Base-by-base conservation (phyloP, 2,888 invertebrate species). In the Melanostoma mellinum region DNA sequence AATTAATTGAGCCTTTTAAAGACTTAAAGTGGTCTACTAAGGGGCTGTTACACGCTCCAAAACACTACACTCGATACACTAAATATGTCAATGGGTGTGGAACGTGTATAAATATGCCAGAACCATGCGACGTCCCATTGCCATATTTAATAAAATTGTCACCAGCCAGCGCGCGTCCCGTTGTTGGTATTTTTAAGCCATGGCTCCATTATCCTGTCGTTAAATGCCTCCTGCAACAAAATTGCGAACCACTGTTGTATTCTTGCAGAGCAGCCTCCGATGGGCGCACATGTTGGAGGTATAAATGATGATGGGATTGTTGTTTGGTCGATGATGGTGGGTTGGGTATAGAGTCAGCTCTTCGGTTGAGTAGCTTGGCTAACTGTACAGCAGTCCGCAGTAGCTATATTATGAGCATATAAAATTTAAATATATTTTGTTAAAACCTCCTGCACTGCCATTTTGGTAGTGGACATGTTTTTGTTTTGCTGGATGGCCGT, bases 101-200 rank as follows among this genome's bases (percentile, higher is more conserved):
- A 75, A 56, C 61, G 65, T 65, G 50, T 75, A 79, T 84, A 84
- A 84, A 84, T 72, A 84, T 84, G 84, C 71, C 84, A 84, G 30
- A 38, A 56, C 44, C 84, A 84, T 63, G 84, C 84, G 84, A 84
- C 79, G 84, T 84, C 84, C 84, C 67, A 79, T 84, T 84, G 84
- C 84, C 84, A 84, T 84, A 84, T 84, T 84, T 84, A 84, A 84
- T 84, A 82, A 82, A 74, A 82, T 82, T 74, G 69, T 65, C 78
- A 58, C 73, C 58, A 65, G 10, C 30, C 58, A 78, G 20, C 33
- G 68, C 61, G 33, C 63, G 69, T 30, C 52, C 53, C 44, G 42
- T n/a, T 52, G 68, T 36, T 74, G 52, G 50, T 71, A 38, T 33
- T 53, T 48, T 67, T 72, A 36, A 71, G 74, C 65, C 58, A 65